These are phyloP conservation scores for Anguilla japonica DNA, from an alignment of 2,113 vertebrate genomes.

Conservation along the genomic window DNA sequence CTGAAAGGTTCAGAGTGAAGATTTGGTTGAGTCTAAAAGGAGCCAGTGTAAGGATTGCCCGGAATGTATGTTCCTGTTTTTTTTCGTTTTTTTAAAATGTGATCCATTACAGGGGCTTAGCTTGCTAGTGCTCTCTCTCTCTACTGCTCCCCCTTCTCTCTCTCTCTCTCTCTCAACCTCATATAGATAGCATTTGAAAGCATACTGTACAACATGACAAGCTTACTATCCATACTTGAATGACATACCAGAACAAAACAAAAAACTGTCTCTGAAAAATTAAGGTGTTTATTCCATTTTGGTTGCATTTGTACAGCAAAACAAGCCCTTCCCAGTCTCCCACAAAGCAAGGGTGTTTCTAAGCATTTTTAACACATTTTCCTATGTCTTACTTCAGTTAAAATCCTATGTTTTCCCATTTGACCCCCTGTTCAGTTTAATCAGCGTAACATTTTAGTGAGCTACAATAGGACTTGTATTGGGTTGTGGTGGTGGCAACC, in stretches of 20 bases:
- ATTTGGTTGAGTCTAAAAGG: conserved; percentile 55
- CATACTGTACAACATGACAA: not conserved
- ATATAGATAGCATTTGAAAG: not conserved
- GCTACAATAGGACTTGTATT: conserved; percentile 36
- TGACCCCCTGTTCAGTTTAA: conserved; percentile 46
- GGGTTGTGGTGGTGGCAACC: conserved; percentile 49
- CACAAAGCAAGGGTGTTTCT: not conserved
- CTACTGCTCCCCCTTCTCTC: not conserved
- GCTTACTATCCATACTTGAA: not conserved
- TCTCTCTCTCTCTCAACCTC: not conserved
- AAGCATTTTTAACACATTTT: conserved; percentile 9
- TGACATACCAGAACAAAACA: no score
- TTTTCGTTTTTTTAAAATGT: not conserved
- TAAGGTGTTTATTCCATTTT: no score
- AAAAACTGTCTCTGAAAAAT: no score
- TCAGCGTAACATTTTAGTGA: conserved; percentile 41
- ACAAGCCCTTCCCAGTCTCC: no score
- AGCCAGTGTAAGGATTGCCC: conserved; percentile 42
- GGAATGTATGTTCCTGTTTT: conserved; percentile 37
- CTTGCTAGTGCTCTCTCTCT: not conserved
- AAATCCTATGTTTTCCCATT: conserved; percentile 18
- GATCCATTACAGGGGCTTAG: conserved; percentile 10
- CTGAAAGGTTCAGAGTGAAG: conserved; percentile 57
- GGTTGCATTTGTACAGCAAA: no score
- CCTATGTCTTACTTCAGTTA: conserved; percentile 14